Evolutionary conservation across 2,797 vertebrate species (phyloP), one percentile per base, ranked within the genome.

Genomic region (Alfaro cultratus): DNA sequence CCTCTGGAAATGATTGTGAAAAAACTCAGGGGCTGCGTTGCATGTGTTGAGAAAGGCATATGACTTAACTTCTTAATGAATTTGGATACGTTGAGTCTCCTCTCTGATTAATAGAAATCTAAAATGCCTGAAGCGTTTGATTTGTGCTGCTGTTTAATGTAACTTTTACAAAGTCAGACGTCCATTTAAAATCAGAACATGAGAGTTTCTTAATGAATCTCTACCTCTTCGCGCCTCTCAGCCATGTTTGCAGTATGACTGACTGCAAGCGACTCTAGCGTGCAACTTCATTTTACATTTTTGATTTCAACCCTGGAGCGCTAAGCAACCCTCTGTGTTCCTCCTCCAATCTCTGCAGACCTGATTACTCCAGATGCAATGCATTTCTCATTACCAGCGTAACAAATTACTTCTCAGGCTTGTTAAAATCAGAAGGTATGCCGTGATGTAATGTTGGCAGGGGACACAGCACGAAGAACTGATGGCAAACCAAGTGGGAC

Each of bases 371-470:
- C 73, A 45, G 85, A 86, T 80, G 45, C 51, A 82, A 82, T 72
- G n/a, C 9, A 39, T 73, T 83, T 86, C 79, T 78, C 23, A 0
- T 83, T 91, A 90, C 91, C 88, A 87, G 85, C 36, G 71, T 39
- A 76, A 79, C 73, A 76, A 88, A 88, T 76, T 74, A 83, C 84
- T 90, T 78, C 83, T 74, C 79, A 72, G 70, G 73, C 85, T 86
- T 70, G 74, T 82, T 88, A 62, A 88, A 86, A 81, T 80, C 86
- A 82, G 83, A 89, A 86, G 92, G 87, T 91, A 92, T 84, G 91
- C 71, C 72, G 8, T 95, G 93, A 93, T 85, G 90, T 91, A 84
- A 93, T 91, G 88, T 82, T 92, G 90, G 90, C 88, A 77, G 75
- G 78, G 88, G 87, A 89, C 83, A n/a, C 5, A n/a, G 76, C 85